Percentiles rank a stretch among this genome's conserved stretches.
These are phyloP conservation scores for Galendromus occidentalis DNA, from an alignment of 1,140 invertebrate species.

Conservation along the genomic window DNA sequence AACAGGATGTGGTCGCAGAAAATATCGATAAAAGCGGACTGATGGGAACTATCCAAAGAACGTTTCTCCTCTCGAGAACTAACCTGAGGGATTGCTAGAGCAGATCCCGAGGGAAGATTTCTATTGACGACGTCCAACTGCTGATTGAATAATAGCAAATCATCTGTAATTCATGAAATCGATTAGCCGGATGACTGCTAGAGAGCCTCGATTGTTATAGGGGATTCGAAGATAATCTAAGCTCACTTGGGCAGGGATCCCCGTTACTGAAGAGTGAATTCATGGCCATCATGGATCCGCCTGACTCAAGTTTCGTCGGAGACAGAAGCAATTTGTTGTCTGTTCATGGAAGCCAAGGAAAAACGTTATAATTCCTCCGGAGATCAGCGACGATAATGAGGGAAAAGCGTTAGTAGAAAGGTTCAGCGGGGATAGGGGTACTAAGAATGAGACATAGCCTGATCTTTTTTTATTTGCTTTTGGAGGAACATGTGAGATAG, in stretches of 20 bases:
- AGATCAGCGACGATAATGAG: too few species aligned
- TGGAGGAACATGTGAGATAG: too few species aligned
- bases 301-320: background rate
- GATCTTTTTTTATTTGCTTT: too few species aligned
- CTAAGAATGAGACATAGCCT: too few species aligned
- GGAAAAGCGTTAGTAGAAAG: too few species aligned
- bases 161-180: background rate
- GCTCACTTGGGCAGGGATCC: background rate
- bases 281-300: background rate
- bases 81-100: background rate
- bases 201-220: too few species aligned
- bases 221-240: too few species aligned
- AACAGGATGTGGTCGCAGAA: background rate
- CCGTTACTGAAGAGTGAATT: background rate
- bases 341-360: too few species aligned
- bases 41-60: too few species aligned
- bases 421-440: too few species aligned
- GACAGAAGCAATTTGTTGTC: background rate
- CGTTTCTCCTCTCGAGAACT: too few species aligned
- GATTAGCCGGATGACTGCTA: background rate
- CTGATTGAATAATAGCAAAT: constrained; percentile 2
- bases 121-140: background rate
- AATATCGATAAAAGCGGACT: background rate
- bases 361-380: too few species aligned
- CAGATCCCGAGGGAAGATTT: constrained; percentile 1